Evolutionary conservation across 1,140 invertebrate species (phyloP).

Genomic region (Apis laboriosa): DNA sequence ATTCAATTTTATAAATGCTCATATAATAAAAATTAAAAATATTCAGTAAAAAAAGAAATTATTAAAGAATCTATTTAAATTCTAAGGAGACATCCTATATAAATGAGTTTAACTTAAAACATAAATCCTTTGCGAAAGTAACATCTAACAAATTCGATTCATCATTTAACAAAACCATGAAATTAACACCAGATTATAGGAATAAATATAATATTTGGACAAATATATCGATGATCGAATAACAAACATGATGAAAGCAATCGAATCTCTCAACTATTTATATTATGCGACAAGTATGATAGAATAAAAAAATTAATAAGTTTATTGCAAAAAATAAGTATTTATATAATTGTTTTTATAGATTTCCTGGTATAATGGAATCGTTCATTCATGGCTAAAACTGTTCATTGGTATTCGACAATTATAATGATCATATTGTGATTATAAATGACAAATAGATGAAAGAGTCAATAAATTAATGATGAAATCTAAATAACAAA

Average conservation of each 20-base stretch:
- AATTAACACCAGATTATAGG: background rate
- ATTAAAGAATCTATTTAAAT: no score
- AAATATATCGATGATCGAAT: constrained; percentile 7
- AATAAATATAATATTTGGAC: background rate
- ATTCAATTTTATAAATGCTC: no score
- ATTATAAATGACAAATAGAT: background rate
- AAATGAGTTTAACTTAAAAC: background rate
- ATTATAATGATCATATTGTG: background rate
- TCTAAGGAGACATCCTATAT: background rate
- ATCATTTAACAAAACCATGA: background rate
- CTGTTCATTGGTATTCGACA: background rate
- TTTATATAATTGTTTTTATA: background rate
- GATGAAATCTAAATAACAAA: no score
- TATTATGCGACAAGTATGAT: no score
- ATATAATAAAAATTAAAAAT: no score
- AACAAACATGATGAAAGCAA: background rate
- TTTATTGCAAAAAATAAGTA: no score
- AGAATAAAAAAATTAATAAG: background rate
- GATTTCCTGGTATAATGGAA: background rate
- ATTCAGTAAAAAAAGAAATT: no score
- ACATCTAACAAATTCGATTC: background rate
- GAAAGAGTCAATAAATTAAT: background rate
- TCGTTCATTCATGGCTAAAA: background rate
- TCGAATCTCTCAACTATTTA: background rate
- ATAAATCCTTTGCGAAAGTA: background rate